A percentile compares a stretch with the other conserved stretches of the same genome.
These are phyloP conservation scores for Lepidurus packardi DNA, from an alignment of 1,140 invertebrate genomes.

Conservation along the genomic window DNA sequence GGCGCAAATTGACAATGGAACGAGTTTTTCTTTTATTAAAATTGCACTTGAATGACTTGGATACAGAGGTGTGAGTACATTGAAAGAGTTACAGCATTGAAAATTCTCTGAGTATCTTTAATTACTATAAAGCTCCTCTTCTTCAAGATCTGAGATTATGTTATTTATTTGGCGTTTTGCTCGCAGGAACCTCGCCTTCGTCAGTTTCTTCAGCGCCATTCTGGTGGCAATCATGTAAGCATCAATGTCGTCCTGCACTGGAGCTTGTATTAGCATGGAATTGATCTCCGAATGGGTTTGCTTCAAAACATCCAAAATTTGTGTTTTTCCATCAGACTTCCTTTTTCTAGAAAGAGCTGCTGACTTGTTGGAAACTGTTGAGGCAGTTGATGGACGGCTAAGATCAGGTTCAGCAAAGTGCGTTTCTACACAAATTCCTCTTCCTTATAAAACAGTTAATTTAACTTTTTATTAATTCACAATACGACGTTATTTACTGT, in stretches of 20 bases:
- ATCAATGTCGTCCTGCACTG: not conserved
- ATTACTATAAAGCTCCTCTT: not conserved
- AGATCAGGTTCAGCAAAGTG: not conserved
- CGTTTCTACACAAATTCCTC: not conserved
- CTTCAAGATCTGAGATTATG: not conserved
- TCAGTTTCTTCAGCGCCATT: not conserved
- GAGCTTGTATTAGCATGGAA: not conserved
- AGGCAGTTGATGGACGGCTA: not conserved
- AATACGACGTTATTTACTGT: not conserved
- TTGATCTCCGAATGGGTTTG: not conserved
- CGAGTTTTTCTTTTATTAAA: not conserved
- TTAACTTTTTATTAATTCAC: not conserved
- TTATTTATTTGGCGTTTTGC: constrained; percentile 6
- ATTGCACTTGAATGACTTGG: not conserved
- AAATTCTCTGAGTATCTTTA: too few species aligned
- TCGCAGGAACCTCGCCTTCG: not conserved
- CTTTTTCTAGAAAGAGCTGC: not conserved
- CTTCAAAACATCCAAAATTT: constrained; percentile 1
- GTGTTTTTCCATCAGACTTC: not conserved
- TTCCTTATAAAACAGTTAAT: not conserved
- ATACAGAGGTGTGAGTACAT: not conserved
- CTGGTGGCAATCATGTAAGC: not conserved
- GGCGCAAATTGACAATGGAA: not conserved
- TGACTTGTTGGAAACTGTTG: not conserved
- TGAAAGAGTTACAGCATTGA: not conserved